A percentile compares a stretch with the other conserved stretches of the same genome.
Evolutionary conservation across 2,113 vertebrate genomes (phyloP).

Genomic region (Mustelus asterias): DNA sequence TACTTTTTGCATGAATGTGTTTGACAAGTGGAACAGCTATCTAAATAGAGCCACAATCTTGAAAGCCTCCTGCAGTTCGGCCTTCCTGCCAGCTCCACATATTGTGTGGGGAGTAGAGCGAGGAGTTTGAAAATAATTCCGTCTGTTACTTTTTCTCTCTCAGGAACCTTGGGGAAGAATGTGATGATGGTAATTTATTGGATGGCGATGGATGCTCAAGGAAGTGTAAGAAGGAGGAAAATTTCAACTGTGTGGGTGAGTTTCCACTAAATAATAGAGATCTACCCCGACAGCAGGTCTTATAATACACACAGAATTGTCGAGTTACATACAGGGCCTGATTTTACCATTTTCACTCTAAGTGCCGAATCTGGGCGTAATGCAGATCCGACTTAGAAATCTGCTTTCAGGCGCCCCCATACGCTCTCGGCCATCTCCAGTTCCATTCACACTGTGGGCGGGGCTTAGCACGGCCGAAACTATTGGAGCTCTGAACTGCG

Average conservation of each 20-base stretch:
- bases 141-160: not conserved
- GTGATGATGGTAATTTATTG: constrained; percentile 80
- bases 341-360: too few relatives aligned
- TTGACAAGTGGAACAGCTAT: not conserved
- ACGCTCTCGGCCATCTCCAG: too few relatives aligned
- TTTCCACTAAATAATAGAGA: constrained; percentile 32
- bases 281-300: not conserved
- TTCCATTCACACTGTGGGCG: too few relatives aligned
- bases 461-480: too few relatives aligned
- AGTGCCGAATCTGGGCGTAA: too few relatives aligned
- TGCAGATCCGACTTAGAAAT: too few relatives aligned
- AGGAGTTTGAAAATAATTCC: not conserved
- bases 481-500: too few relatives aligned
- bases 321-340: not conserved
- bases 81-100: not conserved
- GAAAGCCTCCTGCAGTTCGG: not conserved
- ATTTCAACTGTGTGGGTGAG: constrained; percentile 81
- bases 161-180: constrained; percentile 73
- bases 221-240: constrained; percentile 70
- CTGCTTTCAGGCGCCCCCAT: too few relatives aligned
- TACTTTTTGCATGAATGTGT: not conserved
- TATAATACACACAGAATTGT: not conserved
- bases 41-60: not conserved
- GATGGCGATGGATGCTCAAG: constrained; percentile 88
- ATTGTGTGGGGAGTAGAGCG: not conserved